These are phyloP conservation scores for Phalacrocorax carbo DNA, from an alignment of 2,113 vertebrate genomes.

Conservation along the genomic window DNA sequence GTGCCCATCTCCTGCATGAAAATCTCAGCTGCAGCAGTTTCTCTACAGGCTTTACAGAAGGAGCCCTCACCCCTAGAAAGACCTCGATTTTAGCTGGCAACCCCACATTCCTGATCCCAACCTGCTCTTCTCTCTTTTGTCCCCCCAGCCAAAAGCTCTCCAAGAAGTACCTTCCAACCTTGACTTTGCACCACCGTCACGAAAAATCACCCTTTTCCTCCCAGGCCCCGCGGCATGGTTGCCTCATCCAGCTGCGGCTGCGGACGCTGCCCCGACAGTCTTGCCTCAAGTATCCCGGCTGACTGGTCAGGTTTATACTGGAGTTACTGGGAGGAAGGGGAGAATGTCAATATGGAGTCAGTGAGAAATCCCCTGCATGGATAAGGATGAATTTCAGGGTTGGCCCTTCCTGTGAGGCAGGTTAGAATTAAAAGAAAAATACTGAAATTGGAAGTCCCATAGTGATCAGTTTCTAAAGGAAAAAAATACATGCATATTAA, in stretches of 20 bases:
- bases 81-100: neutral
- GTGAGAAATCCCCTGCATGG: neutral
- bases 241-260: neutral
- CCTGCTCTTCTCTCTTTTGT: neutral
- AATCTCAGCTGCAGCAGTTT: neutral
- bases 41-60: neutral
- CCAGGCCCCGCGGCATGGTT: neutral
- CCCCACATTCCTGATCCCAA: neutral
- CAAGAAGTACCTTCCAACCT: neutral
- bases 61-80: neutral
- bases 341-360: neutral
- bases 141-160: neutral
- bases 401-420: neutral
- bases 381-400: neutral
- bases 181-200: neutral
- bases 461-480: neutral
- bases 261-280: neutral
- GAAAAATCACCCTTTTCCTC: neutral
- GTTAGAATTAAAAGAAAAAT: neutral
- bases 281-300: neutral
- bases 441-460: neutral
- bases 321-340: constrained; percentile 45
- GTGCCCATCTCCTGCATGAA: neutral
- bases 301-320: neutral
- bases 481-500: neutral